Evolutionary conservation across 2,113 vertebrate species (phyloP), one percentile per base, ranked within the genome.

Genomic region (Hippocampus comes): DNA sequence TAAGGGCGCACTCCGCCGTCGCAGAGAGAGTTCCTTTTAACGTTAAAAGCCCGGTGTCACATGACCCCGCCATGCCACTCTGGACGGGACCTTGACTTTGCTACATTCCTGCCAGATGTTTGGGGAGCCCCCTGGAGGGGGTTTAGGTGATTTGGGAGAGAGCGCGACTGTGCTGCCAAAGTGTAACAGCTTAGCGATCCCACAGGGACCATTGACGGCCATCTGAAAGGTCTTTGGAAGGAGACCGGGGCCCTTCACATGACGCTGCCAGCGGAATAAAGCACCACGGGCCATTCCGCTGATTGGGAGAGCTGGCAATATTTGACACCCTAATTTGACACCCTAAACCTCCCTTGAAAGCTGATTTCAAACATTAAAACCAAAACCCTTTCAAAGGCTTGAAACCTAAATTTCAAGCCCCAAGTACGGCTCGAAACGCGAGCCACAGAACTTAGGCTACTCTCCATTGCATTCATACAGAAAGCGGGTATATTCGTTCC

Each of bases 181-280:
- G 68, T 38, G 4, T 27, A 72, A 64, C 67, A 21, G 14, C 66
- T 79, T 64, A 59, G 63, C 70, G 78, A 63, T 77, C 64, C 85
- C 87, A 63, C 23, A 27, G 84, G 81, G 86, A 80, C 72, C 79
- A 81, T 42, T 78, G 83, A 86, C 80, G 69, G 55, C 73, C 78
- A 75, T 78, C 74, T 66, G 70, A 79, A 89, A 89, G 88, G 87
- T 87, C 87, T 87, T 82, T 85, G 81, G 88, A 89, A 91, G 87
- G 87, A 76, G 79, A 89, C 71, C 73, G 48, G 49, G 70, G 70
- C 84, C 73, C 60, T 82, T 78, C 73, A 80, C 73, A 23, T 77
- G 56, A 77, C 53, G 63, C 68, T 87, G 85, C 84, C 84, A 84
- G 42, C 71, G 51, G 79, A 74, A 76, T 63, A 74, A 68, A 59